phyloP scores from a whole-genome alignment of 2,797 vertebrate species.

The Phoebastria nigripes region DNA sequence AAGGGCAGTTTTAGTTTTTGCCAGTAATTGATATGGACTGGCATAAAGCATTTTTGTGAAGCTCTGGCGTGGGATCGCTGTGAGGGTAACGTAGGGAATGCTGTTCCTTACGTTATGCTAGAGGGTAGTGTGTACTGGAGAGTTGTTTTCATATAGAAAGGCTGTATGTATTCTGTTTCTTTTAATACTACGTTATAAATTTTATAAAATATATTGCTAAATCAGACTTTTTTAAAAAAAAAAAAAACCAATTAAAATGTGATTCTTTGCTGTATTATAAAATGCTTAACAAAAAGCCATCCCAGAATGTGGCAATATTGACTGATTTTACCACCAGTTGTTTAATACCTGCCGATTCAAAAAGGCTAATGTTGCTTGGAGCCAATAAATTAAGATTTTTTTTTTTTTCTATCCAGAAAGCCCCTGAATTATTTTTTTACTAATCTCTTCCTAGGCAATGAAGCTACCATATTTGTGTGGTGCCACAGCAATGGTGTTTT shows the following conservation, averaged over 20 bases:
- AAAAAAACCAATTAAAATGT: background rate
- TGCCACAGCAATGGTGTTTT: background rate
- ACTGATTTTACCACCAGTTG: background rate
- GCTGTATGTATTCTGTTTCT: background rate
- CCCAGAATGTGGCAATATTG: background rate
- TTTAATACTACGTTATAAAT: background rate
- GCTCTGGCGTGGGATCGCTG: background rate
- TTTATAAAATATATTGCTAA: background rate
- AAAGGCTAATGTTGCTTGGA: background rate
- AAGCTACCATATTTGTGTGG: background rate
- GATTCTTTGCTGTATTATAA: background rate
- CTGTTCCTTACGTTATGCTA: background rate
- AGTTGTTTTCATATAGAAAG: background rate
- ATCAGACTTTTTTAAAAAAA: background rate
- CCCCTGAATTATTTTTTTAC: background rate
- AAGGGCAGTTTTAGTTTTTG: background rate
- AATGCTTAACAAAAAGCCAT: background rate
- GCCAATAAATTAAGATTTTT: background rate
- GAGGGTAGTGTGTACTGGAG: background rate
- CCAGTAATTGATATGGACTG: background rate
- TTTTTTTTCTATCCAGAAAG: background rate
- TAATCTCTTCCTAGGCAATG: background rate
- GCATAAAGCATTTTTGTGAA: background rate
- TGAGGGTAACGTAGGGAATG: background rate
- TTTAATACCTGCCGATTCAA: background rate